Evolutionary conservation across 1,140 invertebrate species (phyloP), one percentile per base, ranked within the genome.

Genomic region (Heliconius congener): DNA sequence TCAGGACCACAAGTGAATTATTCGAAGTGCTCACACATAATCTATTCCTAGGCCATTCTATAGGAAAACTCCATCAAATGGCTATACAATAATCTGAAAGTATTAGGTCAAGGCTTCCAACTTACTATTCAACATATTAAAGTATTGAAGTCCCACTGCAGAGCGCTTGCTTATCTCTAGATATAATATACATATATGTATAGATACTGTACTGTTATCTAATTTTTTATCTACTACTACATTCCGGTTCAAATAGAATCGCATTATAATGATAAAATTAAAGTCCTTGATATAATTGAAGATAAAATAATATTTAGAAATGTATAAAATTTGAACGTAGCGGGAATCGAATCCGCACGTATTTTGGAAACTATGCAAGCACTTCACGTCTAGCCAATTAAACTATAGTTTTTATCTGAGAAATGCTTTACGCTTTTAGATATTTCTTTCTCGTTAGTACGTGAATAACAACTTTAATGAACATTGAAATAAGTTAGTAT

Each of bases 91-190:
- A 66, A 66, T 66, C 60, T 66, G 60, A 11, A 11, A 66, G 60
- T 66, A 23, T 27, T 19, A 72, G 71, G 71, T 72, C 71, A 72
- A 72, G 71, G 71, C n/a, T 11, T 42, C 30, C 13, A 34, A 34
- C 9, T 42, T 42, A 39, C 13, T 39, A 71, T 71, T 27, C 57
- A 66, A 66, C 57, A 27, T 66, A 66, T 66, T 66, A 66, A 66
- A 66, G 11, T 66, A 66, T 30, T 66, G 60, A 30, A 66, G 60
- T 16, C 60, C 60, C 60, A 27, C 23, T 34, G 13, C 73, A 23
- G 27, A 74, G 55, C 34, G 74, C 34, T 57, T n/a, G 74, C 55
- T 74, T 75, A 75, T 75, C 50, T 74, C 5, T 55, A 13, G 42
- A 46, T 46, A 46, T 46, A 46, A 46, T 46, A 60, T 37, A 34